These are phyloP conservation scores for Cryptoprocta ferox DNA, from an alignment of 2,797 vertebrate species.

Conservation along the genomic window DNA sequence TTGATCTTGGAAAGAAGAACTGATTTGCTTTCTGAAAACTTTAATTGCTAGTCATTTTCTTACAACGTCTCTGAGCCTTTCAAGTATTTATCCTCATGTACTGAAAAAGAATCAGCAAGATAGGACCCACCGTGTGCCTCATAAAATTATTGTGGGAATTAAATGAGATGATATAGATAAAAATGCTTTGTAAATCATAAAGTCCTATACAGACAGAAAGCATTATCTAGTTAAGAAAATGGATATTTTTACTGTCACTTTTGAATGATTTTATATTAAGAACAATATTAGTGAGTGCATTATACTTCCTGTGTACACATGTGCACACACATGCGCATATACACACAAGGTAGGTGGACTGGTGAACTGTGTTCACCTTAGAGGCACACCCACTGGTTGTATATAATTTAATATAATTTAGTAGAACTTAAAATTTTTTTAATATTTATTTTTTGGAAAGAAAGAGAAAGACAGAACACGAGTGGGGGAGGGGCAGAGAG, in stretches of 20 bases:
- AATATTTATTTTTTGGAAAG: no score
- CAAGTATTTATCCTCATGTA: neutral
- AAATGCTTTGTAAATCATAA: neutral
- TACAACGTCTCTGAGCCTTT: neutral
- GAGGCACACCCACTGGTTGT: neutral
- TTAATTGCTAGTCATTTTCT: neutral
- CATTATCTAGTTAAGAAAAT: neutral
- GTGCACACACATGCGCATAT: neutral
- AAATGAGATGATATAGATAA: conserved; percentile 15
- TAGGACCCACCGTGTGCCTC: neutral
- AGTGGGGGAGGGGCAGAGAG: no score
- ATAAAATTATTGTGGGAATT: conserved; percentile 48
- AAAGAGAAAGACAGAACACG: no score
- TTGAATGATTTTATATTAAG: conserved; percentile 20
- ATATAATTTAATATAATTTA: neutral
- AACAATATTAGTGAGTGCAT: neutral
- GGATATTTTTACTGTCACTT: neutral
- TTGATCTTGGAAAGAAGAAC: neutral
- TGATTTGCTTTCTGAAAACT: conserved; percentile 19
- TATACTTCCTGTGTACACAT: neutral
- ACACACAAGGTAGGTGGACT: neutral
- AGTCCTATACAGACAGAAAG: neutral
- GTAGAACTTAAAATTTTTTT: neutral
- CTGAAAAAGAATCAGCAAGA: neutral
- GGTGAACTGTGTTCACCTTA: neutral